phyloP scores from a whole-genome alignment of 2,113 vertebrate species.

The Oryzias melastigma region DNA sequence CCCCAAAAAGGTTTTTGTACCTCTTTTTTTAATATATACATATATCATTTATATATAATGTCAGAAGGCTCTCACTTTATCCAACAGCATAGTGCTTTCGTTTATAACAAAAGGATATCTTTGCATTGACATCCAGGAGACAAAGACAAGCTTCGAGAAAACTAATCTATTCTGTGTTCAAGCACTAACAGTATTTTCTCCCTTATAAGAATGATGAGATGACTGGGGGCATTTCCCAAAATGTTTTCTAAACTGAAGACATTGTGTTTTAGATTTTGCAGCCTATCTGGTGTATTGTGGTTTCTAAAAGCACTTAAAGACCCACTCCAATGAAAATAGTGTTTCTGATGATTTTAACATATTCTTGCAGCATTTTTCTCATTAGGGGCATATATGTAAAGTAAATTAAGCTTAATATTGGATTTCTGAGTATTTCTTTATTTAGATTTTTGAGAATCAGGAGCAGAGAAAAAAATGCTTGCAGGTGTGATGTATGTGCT shows the following conservation, averaged over 20 bases:
- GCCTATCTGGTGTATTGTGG: slow-evolving; percentile 22
- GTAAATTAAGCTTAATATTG: no score
- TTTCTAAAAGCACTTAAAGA: slow-evolving; percentile 12
- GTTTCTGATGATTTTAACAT: no score
- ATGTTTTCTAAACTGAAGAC: slow-evolving; percentile 41
- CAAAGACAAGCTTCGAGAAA: slow-evolving; percentile 73
- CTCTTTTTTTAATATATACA: slow-evolving; percentile 80
- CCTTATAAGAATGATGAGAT: slow-evolving; percentile 38
- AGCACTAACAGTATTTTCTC: slow-evolving; percentile 76
- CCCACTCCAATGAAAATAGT: no score
- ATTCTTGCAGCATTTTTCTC: no score
- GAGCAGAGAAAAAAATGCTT: no score
- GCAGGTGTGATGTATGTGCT: no score
- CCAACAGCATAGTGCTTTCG: slow-evolving; percentile 86
- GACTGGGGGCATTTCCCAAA: slow-evolving; percentile 52
- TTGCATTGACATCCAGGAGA: slow-evolving; percentile 78
- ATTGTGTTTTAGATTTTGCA: slow-evolving; percentile 13
- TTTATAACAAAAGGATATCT: slow-evolving; percentile 82
- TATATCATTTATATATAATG: slow-evolving; percentile 83
- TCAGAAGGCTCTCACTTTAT: slow-evolving; percentile 83
- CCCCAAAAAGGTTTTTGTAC: slow-evolving; percentile 72
- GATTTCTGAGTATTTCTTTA: no score
- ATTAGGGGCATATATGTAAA: no score
- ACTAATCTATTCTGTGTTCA: slow-evolving; percentile 75
- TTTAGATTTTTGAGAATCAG: no score